Evolutionary conservation across 2,797 vertebrate species (phyloP).

Genomic region (Darevskia nairensis): DNA sequence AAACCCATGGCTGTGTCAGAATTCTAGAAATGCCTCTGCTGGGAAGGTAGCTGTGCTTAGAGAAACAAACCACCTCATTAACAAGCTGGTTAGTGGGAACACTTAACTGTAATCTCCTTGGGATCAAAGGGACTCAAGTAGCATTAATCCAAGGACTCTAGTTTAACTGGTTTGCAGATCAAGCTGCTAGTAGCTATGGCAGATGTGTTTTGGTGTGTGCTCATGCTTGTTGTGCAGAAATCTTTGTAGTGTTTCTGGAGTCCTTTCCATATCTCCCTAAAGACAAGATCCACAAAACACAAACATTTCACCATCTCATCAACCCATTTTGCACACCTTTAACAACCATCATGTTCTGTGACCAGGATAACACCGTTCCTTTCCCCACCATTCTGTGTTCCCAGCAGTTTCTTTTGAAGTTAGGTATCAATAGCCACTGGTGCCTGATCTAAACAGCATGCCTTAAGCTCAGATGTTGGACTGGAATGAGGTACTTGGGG

Average conservation of each 20-base stretch:
- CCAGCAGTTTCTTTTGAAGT: neutral
- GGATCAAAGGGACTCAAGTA: slow-evolving; percentile 12
- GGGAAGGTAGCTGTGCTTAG: neutral
- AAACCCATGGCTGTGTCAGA: neutral
- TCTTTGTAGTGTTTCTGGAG: neutral
- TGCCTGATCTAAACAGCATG: neutral
- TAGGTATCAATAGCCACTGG: neutral
- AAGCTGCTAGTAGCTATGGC: neutral
- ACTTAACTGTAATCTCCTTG: slow-evolving; percentile 2
- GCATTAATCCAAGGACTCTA: neutral
- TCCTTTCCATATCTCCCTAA: neutral
- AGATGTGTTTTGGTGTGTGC: neutral
- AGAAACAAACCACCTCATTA: slow-evolving; percentile 10
- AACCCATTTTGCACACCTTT: neutral
- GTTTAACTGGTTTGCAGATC: slow-evolving; percentile 20
- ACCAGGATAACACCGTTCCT: neutral
- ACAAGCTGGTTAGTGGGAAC: neutral
- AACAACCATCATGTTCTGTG: neutral
- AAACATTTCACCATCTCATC: neutral
- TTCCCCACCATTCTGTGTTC: neutral
- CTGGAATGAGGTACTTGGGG: neutral
- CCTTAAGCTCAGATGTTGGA: neutral
- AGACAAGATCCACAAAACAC: neutral
- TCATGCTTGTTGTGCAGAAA: neutral
- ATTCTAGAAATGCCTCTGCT: neutral